These are phyloP conservation scores for Apamea monoglypha DNA, from an alignment of 2,888 invertebrate species.

Conservation along the genomic window DNA sequence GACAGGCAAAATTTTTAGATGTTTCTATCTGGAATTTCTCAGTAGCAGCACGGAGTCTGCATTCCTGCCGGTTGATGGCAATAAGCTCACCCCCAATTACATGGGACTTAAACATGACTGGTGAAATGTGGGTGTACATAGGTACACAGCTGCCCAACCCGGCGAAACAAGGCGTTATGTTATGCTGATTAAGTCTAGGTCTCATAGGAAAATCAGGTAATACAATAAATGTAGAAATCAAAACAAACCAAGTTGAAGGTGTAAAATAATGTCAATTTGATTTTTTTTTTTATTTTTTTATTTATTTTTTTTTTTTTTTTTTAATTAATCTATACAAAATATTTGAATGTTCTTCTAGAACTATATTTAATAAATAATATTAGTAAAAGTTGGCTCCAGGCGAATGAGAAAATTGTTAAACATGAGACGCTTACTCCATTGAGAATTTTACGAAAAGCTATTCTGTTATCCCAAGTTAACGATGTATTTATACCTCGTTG, in stretches of 20 bases:
- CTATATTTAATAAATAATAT: neutral
- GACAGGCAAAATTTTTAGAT: too few species aligned
- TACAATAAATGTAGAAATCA: neutral
- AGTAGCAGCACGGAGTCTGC: too few species aligned
- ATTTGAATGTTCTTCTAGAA: neutral
- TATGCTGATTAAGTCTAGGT: too few species aligned
- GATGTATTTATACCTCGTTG: conserved; percentile 36
- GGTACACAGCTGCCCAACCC: too few species aligned
- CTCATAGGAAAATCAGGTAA: neutral
- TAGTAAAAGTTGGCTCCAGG: conserved; percentile 14
- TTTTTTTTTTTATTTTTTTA: too few species aligned
- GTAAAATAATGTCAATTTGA: neutral
- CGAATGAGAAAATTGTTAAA: conserved; percentile 36
- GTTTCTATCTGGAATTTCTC: too few species aligned
- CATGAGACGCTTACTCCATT: conserved; percentile 41
- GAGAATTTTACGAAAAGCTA: conserved; percentile 45
- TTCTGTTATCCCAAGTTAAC: conserved; percentile 47
- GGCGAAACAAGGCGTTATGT: too few species aligned
- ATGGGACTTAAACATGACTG: too few species aligned
- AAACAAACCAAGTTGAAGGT: neutral
- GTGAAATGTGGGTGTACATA: too few species aligned
- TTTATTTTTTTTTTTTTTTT: too few species aligned
- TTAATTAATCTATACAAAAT: neutral
- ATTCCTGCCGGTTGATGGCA: too few species aligned
- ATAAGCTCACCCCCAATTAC: too few species aligned